Conservation (phyloP, 1,140 invertebrate genomes). For the Nephotettix cincticeps region DNA sequence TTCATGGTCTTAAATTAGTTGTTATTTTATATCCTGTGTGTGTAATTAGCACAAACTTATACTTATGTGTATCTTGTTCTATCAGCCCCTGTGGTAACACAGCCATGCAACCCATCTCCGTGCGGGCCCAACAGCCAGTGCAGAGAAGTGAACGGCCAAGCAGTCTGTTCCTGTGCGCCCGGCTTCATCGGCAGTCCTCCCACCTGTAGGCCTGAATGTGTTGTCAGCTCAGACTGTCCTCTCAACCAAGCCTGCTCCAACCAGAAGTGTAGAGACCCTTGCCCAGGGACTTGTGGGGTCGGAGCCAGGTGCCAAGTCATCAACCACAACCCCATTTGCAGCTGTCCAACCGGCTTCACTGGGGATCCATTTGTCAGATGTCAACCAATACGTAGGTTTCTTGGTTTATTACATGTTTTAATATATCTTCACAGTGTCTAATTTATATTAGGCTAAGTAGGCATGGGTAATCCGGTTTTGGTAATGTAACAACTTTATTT, state of each 20-base stretch:
- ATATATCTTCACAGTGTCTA: too few relatives aligned
- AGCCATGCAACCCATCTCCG: constrained; percentile 57
- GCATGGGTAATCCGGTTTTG: too few relatives aligned
- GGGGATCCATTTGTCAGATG: constrained; percentile 75
- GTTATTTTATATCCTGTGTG: background rate
- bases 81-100: constrained; percentile 48
- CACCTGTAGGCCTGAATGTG: constrained; percentile 55
- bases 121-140: constrained; percentile 72
- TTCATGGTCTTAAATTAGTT: background rate
- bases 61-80: constrained; percentile 51
- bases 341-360: constrained; percentile 62
- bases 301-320: constrained; percentile 65
- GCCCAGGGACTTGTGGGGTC: constrained; percentile 55
- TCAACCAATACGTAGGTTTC: constrained; percentile 56
- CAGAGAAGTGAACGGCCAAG: constrained; percentile 53
- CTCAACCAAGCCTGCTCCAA: constrained; percentile 54
- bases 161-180: constrained; percentile 57
- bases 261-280: constrained; percentile 57
- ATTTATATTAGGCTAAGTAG: too few relatives aligned
- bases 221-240: constrained; percentile 54
- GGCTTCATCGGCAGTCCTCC: constrained; percentile 51
- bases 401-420: too few relatives aligned
- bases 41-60: too few relatives aligned
- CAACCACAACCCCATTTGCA: constrained; percentile 64
- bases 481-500: too few relatives aligned